phyloP scores from a whole-genome alignment of 2,888 invertebrate genomes.

The Dryobotodes eremita region DNA sequence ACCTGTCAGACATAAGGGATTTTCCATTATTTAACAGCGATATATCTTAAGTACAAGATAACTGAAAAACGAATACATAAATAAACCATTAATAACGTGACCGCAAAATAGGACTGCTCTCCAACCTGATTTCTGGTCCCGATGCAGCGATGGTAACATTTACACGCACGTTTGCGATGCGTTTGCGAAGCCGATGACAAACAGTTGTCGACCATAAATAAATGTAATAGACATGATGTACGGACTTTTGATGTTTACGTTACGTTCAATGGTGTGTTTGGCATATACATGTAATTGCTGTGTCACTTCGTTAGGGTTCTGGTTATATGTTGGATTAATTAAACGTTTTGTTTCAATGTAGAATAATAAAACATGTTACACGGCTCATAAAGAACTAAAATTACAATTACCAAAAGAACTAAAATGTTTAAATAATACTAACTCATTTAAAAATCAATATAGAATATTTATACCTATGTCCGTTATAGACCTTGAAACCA shows the following conservation, averaged over 20 bases:
- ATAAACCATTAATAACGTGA: constrained; percentile 14
- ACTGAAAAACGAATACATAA: constrained; percentile 10
- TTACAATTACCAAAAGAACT: too few species aligned
- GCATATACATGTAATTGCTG: constrained; percentile 18
- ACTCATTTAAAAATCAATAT: too few species aligned
- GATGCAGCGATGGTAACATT: constrained; percentile 40
- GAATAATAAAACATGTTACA: constrained; percentile 1
- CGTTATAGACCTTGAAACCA: too few species aligned
- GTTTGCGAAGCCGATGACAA: constrained; percentile 54
- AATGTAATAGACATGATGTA: constrained; percentile 55
- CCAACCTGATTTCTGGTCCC: constrained; percentile 34
- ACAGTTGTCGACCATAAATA: constrained; percentile 59
- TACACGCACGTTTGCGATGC: constrained; percentile 46
- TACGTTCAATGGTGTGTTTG: constrained; percentile 36
- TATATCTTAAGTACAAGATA: neutral
- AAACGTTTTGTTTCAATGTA: constrained; percentile 5
- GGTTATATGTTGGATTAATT: constrained; percentile 9
- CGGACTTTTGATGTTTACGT: constrained; percentile 54
- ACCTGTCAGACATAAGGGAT: neutral
- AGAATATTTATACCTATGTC: too few species aligned
- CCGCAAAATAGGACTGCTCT: constrained; percentile 18
- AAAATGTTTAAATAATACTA: too few species aligned
- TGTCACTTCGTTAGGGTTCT: constrained; percentile 17
- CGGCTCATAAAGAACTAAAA: neutral
- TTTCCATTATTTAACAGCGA: neutral